These are phyloP conservation scores for Pygoscelis adeliae DNA, from an alignment of 2,113 vertebrate genomes.

Conservation along the genomic window DNA sequence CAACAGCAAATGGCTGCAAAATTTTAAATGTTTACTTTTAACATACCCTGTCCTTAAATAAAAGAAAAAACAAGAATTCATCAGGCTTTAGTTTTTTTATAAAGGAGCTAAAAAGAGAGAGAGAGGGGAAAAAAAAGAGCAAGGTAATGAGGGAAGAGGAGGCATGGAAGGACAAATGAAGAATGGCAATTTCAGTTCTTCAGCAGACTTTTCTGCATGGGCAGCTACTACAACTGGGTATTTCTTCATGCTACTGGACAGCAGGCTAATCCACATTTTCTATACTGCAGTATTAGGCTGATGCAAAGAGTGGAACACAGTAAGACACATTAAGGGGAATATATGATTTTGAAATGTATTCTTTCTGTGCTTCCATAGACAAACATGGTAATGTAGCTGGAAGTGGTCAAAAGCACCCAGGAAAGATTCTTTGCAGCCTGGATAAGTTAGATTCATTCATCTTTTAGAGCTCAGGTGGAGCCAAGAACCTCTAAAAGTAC, in stretches of 20 bases:
- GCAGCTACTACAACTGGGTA: background rate
- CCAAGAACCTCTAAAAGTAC: background rate
- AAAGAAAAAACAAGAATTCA: background rate
- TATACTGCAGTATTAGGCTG: background rate
- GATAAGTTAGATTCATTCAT: background rate
- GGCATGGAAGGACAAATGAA: background rate
- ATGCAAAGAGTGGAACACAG: background rate
- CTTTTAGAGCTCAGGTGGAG: background rate
- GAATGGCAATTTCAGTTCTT: background rate
- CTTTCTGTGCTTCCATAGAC: background rate
- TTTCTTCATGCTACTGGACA: background rate
- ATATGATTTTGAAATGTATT: background rate
- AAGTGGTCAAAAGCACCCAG: background rate
- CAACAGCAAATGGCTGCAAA: background rate
- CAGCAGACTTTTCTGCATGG: background rate
- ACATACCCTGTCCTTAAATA: background rate
- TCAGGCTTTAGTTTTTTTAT: background rate
- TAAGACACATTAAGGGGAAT: background rate
- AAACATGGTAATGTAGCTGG: background rate
- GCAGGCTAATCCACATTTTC: background rate
- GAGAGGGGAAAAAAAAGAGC: too few species aligned
- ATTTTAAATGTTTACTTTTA: background rate
- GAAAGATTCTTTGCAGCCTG: background rate
- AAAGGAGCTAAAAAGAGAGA: background rate
- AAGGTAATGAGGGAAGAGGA: background rate